A percentile compares a stretch with the other conserved stretches of the same genome.
Conservation (phyloP, 2,888 invertebrate species). For the Dolomedes plantarius region DNA sequence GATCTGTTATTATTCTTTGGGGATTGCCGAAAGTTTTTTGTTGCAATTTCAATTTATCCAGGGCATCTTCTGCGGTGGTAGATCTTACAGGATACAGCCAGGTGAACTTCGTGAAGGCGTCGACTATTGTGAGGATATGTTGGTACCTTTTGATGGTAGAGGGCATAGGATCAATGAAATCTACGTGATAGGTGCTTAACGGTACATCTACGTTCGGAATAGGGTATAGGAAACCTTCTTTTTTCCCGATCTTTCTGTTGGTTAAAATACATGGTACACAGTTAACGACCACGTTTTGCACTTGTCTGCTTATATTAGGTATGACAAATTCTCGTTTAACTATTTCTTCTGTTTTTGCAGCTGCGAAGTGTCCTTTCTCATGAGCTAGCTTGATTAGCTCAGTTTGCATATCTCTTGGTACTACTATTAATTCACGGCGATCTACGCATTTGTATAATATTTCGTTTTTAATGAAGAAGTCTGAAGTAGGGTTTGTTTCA, state of each 20-base stretch:
- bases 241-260: slow-evolving; percentile 15
- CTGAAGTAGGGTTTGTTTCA: no score
- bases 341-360: neutral
- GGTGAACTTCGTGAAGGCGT: neutral
- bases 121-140: neutral
- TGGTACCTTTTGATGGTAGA: neutral
- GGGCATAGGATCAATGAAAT: neutral
- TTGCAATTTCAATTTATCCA: slow-evolving; percentile 25
- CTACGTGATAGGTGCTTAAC: neutral
- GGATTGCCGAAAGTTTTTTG: slow-evolving; percentile 30
- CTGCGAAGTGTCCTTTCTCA: no score
- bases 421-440: no score
- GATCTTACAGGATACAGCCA: slow-evolving; percentile 38
- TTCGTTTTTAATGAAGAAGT: no score
- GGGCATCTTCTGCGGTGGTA: neutral
- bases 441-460: no score
- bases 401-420: no score
- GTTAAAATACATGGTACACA: slow-evolving; percentile 16
- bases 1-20: slow-evolving; percentile 15
- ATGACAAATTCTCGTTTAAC: slow-evolving; percentile 8
- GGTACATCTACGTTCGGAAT: slow-evolving; percentile 11
- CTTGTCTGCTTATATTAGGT: neutral
- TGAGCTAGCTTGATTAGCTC: no score
- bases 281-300: neutral
- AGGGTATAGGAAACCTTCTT: slow-evolving; percentile 10